phyloP scores from a whole-genome alignment of 2,888 invertebrate species.

The Pogonocherus hispidulus region DNA sequence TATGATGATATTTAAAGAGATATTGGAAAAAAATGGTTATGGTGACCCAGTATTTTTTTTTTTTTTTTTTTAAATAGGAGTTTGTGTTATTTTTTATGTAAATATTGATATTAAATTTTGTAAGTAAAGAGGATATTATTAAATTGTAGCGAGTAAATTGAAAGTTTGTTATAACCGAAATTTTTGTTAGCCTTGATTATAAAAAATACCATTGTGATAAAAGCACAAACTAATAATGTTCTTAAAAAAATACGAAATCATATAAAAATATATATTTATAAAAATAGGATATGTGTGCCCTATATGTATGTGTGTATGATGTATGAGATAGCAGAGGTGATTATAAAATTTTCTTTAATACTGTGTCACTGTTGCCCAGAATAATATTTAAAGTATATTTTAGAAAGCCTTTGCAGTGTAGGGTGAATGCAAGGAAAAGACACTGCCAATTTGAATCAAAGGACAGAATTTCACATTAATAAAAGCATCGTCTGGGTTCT shows the following conservation, averaged over 20 bases:
- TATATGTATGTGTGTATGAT: conserved; percentile 36
- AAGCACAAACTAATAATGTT: conserved; percentile 44
- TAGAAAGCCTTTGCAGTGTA: conserved; percentile 50
- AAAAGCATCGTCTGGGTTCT: conserved; percentile 23
- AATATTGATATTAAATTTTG: conserved; percentile 49
- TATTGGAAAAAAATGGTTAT: conserved; percentile 45
- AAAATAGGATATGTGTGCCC: conserved; percentile 36
- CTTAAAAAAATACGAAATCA: conserved; percentile 22
- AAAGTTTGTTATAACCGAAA: conserved; percentile 33
- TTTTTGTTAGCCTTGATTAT: conserved; percentile 34
- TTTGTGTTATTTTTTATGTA: conserved; percentile 30
- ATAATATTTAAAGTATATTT: conserved; percentile 25
- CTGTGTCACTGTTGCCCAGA: conserved; percentile 50
- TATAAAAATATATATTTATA: conserved; percentile 43
- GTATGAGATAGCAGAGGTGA: conserved; percentile 21
- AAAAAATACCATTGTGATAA: conserved; percentile 44
- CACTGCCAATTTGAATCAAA: conserved; percentile 51
- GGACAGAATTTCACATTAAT: conserved; percentile 30
- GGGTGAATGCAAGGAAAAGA: conserved; percentile 45
- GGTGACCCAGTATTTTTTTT: conserved; percentile 52
- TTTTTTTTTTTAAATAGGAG: conserved; percentile 43
- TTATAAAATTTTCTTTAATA: conserved; percentile 33
- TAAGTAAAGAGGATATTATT: conserved; percentile 40
- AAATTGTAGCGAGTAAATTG: conserved; percentile 26
- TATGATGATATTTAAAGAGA: conserved; percentile 46